A percentile compares a stretch with the other conserved stretches of the same genome.
These are phyloP conservation scores for Aphaenogaster rudis DNA, from an alignment of 1,140 invertebrate genomes.

Conservation along the genomic window DNA sequence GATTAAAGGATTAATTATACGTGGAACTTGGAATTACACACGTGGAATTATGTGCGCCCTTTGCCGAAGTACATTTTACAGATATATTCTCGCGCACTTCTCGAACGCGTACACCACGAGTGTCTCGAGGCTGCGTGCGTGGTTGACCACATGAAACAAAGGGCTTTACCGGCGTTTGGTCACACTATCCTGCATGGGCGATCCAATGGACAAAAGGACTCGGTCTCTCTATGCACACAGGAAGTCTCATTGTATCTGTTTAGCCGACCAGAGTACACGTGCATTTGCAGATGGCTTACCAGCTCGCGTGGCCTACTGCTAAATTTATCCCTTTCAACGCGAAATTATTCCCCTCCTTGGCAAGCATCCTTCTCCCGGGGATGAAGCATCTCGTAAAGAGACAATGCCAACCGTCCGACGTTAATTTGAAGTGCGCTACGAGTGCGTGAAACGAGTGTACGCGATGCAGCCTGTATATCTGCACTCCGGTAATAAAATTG, in stretches of 20 bases:
- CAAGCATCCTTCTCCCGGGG: background rate
- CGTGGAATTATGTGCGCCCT: conserved; percentile 6
- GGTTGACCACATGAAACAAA: conserved; percentile 57
- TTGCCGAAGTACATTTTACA: conserved; percentile 35
- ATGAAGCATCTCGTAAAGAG: background rate
- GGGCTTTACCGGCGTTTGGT: conserved; percentile 62
- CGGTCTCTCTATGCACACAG: conserved; percentile 46
- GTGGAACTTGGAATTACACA: background rate
- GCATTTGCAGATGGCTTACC: conserved; percentile 40
- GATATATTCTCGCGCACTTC: conserved; percentile 3
- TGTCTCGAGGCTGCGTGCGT: conserved; percentile 44
- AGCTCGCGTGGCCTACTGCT: conserved; percentile 26
- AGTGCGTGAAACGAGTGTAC: background rate
- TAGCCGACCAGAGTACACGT: conserved; percentile 40
- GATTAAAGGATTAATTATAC: conserved; percentile 34
- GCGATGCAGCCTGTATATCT: background rate
- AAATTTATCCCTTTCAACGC: conserved; percentile 24
- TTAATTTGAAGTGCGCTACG: conserved; percentile 20
- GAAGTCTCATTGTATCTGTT: conserved; percentile 61
- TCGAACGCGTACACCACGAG: conserved; percentile 14
- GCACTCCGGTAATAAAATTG: background rate
- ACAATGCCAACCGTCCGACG: background rate
- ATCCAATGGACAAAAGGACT: conserved; percentile 64
- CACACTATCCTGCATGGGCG: conserved; percentile 51
- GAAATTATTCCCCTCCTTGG: conserved; percentile 32